Evolutionary conservation across 2,797 vertebrate genomes (phyloP), one percentile per base, ranked within the genome.

Genomic region (Octomys mimax): DNA sequence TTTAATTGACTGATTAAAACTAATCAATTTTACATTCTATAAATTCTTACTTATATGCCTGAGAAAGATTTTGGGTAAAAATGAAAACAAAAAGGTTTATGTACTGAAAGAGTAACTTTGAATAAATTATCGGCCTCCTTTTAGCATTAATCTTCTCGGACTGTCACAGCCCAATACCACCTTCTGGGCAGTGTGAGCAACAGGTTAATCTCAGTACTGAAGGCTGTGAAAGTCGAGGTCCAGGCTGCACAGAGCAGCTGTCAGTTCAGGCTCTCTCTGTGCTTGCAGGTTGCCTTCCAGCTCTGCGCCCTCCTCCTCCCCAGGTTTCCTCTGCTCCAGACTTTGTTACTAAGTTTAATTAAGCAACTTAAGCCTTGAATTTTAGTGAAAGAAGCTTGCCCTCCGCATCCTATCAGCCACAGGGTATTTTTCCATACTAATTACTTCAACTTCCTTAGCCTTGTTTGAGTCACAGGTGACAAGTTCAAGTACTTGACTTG

Each of bases 341-440:
- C 24, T 42, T 6, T 28, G 24, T 28, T 24, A 26, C 46, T 75
- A 90, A 87, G 73, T 46, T 95, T 84, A 66, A 71, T 49, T 68
- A 54, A 84, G 83, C 54, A 73, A 49, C 54, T 87, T 22, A 62
- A 90, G 31, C 31, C 24, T 93, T 46, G 36, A 61, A 54, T 46
- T n/a, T 88, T 31, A 80, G 21, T 42, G 49, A 89, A 54, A 62
- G 26, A 36, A 26, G 2, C 31, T 46, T 57, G 36, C 57, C 46
- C 77, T 62, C 49, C 19, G 33, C n/a, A 13, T 52, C 89, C 70
- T 94, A 46, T 8, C 66, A 87, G 33, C n/a, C 18, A 10, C 19
- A 91, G 46, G 42, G 87, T 93, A 83, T 75, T 61, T 49, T 31
- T 94, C 87, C 24, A 54, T n/a, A 66, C n/a, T 22, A 80, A 14